Base-by-base conservation (phyloP, 2,113 vertebrate genomes). In the Probosciger aterrimus region DNA sequence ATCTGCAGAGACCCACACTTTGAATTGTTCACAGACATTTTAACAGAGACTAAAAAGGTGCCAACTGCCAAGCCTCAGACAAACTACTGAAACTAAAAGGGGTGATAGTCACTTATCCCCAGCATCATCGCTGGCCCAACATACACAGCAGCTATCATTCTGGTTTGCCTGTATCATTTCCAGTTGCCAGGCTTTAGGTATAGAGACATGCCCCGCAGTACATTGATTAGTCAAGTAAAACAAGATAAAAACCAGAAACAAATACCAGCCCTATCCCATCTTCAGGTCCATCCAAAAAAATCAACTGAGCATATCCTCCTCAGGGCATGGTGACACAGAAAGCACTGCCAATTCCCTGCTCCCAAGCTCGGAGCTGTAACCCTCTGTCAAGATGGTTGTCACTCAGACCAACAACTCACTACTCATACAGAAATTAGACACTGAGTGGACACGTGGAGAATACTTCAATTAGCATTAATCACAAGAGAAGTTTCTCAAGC, bases 141-240 rank as follows among this genome's bases (percentile, higher is more conserved):
- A n/a, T 0, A 0, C 30, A 23, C 4, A 52, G 22, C 57, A 68
- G 62, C 17, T 76, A 31, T 63, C n/a, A 16, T 43, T 86, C 30
- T 68, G 37, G 65, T 83, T 23, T 77, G 20, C 33, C 14, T 79
- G 23, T 64, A 27, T 27, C 1, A 64, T 84, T 95, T 71, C 39
- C 25, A 50, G 15, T 35, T 79, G 47, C 37, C 57, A 90, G 65
- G 39, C 12, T 65, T 74, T 41, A 55, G 35, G 12, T 53, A 23
- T 7, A 46, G 37, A 79, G 39, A 11, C 2, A 1, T 27, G 30
- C 13, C 43, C 14, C 15, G 24, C 28, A 64, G 18, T n/a, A 33
- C 33, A 20, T 28, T 28, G 30, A 69, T 44, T 2, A 3, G 64
- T 47, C 22, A 37, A 59, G 24, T 18, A 59, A 86, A 92, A 43